These are phyloP conservation scores for Tyrophagus putrescentiae DNA, from an alignment of 1,140 invertebrate species.

Conservation along the genomic window DNA sequence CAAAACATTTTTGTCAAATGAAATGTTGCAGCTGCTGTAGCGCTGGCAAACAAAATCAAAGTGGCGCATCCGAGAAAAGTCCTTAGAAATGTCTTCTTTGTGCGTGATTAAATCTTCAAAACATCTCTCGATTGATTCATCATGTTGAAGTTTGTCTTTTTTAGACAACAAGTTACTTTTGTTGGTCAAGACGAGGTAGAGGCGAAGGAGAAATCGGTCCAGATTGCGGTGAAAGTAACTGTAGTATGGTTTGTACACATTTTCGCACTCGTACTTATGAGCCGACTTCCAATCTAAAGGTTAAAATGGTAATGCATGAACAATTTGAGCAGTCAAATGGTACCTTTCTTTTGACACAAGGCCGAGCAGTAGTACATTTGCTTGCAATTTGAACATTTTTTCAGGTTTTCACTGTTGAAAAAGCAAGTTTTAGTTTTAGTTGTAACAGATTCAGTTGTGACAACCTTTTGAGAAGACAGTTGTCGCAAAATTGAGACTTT, in stretches of 20 bases:
- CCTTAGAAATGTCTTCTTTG: neutral
- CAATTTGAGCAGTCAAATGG: too few relatives aligned
- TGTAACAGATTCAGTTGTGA: neutral
- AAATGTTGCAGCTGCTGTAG: neutral
- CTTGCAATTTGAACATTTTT: constrained; percentile 21
- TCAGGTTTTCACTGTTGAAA: constrained; percentile 6
- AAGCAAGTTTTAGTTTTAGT: neutral
- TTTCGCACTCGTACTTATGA: constrained; percentile 19
- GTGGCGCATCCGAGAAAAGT: neutral
- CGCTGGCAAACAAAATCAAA: neutral
- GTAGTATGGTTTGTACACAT: neutral
- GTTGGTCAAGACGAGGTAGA: neutral
- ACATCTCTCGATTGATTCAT: neutral
- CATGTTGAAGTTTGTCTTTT: neutral
- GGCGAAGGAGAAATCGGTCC: neutral
- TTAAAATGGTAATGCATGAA: too few relatives aligned
- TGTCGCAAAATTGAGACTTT: constrained; percentile 16
- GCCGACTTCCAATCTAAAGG: constrained; percentile 14
- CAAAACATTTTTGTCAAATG: neutral
- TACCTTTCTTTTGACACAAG: constrained; percentile 14
- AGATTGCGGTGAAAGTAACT: neutral
- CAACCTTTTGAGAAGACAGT: constrained; percentile 17
- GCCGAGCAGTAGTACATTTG: constrained; percentile 11
- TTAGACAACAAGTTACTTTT: neutral
- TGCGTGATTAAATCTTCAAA: constrained; percentile 16